Evolutionary conservation across 2,113 vertebrate species (phyloP).

Genomic region (Rostratula benghalensis): DNA sequence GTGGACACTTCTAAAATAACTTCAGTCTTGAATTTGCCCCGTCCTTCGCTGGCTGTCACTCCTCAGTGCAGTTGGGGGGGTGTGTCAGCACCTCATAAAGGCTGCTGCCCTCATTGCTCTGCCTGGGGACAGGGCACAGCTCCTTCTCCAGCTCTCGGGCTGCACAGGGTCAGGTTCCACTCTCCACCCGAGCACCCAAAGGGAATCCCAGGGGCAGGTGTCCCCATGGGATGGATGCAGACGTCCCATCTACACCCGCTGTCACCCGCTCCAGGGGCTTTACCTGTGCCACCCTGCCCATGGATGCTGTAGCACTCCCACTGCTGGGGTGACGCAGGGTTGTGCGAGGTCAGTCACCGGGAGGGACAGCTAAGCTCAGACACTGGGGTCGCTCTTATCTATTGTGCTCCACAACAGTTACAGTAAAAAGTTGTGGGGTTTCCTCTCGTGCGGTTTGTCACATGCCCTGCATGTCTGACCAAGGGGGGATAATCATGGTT

Average conservation of each 20-base stretch:
- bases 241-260: background rate
- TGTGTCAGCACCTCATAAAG: background rate
- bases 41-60: background rate
- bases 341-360: background rate
- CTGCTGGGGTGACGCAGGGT: constrained; percentile 54
- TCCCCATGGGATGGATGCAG: background rate
- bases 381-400: background rate
- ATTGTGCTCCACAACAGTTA: background rate
- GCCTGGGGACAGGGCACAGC: background rate
- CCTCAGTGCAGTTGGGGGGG: background rate
- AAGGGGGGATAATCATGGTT: background rate
- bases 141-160: background rate
- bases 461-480: constrained; percentile 13
- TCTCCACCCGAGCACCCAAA: background rate
- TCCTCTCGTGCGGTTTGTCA: background rate
- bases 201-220: background rate
- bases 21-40: background rate
- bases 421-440: background rate
- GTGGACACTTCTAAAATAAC: background rate
- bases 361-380: background rate
- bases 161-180: background rate
- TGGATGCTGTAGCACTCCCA: background rate
- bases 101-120: background rate
- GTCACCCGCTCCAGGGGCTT: background rate
- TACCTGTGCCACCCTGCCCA: background rate